These are phyloP conservation scores for Euproctis similis DNA, from an alignment of 2,888 invertebrate genomes.

Conservation along the genomic window DNA sequence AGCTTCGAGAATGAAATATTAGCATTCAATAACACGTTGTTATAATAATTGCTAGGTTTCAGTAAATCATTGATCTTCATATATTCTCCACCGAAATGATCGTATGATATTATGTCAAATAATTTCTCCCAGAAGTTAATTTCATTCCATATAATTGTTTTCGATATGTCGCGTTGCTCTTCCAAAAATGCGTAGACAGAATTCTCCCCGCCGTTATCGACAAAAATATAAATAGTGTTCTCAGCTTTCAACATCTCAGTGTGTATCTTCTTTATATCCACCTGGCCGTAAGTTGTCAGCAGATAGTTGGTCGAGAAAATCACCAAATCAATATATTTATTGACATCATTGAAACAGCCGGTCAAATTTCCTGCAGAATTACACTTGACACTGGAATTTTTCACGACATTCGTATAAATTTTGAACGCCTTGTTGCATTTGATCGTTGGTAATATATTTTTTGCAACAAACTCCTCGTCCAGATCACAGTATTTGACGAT, in stretches of 20 bases:
- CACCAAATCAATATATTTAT: slow-evolving; percentile 34
- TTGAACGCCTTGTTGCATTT: slow-evolving; percentile 37
- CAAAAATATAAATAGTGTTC: slow-evolving; percentile 55
- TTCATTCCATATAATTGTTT: slow-evolving; percentile 54
- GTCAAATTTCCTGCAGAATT: slow-evolving; percentile 30
- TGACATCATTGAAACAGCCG: slow-evolving; percentile 29
- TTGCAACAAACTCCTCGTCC: slow-evolving; percentile 54
- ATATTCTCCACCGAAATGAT: slow-evolving; percentile 9
- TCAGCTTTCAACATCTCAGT: slow-evolving; percentile 54
- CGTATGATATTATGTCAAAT: slow-evolving; percentile 30
- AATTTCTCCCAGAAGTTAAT: slow-evolving; percentile 55
- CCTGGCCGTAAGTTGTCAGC: slow-evolving; percentile 52
- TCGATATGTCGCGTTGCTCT: slow-evolving; percentile 49
- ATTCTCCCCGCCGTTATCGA: slow-evolving; percentile 58
- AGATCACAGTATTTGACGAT: slow-evolving; percentile 42
- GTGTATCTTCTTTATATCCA: slow-evolving; percentile 62
- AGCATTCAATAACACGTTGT: slow-evolving; percentile 23
- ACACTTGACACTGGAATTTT: slow-evolving; percentile 25
- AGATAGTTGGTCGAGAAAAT: slow-evolving; percentile 63
- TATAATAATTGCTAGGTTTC: slow-evolving; percentile 7
- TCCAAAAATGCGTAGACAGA: slow-evolving; percentile 62
- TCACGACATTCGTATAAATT: slow-evolving; percentile 30
- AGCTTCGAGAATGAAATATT: slow-evolving; percentile 35
- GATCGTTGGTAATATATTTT: slow-evolving; percentile 50
- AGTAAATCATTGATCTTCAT: slow-evolving; percentile 7